These are phyloP conservation scores for Heliconius eleuchia DNA, from an alignment of 1,140 invertebrate species.

Conservation along the genomic window DNA sequence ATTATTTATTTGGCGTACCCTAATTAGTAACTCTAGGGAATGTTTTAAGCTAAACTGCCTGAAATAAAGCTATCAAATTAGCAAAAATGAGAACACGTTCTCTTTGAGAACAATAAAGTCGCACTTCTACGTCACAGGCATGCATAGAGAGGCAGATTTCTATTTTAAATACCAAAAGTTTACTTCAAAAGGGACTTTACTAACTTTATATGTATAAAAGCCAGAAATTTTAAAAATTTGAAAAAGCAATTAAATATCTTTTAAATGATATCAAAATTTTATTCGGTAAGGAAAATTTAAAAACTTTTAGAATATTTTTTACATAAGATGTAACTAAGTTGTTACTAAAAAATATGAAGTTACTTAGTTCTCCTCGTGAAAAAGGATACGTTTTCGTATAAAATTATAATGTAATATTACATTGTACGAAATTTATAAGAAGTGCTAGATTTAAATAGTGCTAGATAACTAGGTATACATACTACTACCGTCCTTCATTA, in stretches of 20 bases:
- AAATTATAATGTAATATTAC: too few species aligned
- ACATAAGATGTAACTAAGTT: background rate
- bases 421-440: too few species aligned
- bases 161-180: background rate
- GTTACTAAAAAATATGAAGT: background rate
- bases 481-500: too few species aligned
- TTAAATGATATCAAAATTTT: slow-evolving; percentile 1
- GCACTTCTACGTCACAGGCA: background rate
- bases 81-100: slow-evolving; percentile 50
- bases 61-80: slow-evolving; percentile 49
- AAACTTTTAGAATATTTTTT: background rate
- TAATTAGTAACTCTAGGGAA: slow-evolving; percentile 60
- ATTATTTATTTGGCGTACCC: slow-evolving; percentile 65
- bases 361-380: background rate
- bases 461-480: too few species aligned
- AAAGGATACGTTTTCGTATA: background rate
- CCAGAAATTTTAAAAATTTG: background rate
- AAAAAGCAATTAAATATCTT: background rate
- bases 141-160: background rate
- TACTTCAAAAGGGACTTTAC: background rate
- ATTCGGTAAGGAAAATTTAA: background rate
- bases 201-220: background rate
- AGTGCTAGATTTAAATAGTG: too few species aligned
- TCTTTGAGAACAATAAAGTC: background rate
- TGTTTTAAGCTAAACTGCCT: slow-evolving; percentile 10